These are phyloP conservation scores for Mus musculus DNA, from an alignment of 2,113 vertebrate species.

Conservation along the genomic window GRCm39 chr3:149491501-149492000, in stretches of 20 bases:
- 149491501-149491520: conserved; percentile 48
- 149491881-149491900: conserved; percentile 77
- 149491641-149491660: neutral
- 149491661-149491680: neutral
- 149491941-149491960: conserved; percentile 69
- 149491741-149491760: conserved; percentile 53
- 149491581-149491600: conserved; percentile 63
- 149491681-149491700: conserved; percentile 11
- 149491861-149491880: conserved; percentile 60
- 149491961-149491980: conserved; percentile 70
- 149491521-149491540: neutral
- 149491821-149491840: conserved; percentile 72
- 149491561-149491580: conserved; percentile 1
- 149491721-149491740: conserved; percentile 55
- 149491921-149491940: conserved; percentile 76
- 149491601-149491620: conserved; percentile 57
- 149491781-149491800: conserved; percentile 40
- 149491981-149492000: conserved; percentile 70
- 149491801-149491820: conserved; percentile 47
- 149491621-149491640: conserved; percentile 55
- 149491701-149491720: conserved; percentile 66
- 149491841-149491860: conserved; percentile 25
- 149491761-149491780: conserved; percentile 65
- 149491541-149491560: neutral
- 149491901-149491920: conserved; percentile 68